Conservation (phyloP, 2,113 vertebrate genomes). For the Phoenicopterus ruber region DNA sequence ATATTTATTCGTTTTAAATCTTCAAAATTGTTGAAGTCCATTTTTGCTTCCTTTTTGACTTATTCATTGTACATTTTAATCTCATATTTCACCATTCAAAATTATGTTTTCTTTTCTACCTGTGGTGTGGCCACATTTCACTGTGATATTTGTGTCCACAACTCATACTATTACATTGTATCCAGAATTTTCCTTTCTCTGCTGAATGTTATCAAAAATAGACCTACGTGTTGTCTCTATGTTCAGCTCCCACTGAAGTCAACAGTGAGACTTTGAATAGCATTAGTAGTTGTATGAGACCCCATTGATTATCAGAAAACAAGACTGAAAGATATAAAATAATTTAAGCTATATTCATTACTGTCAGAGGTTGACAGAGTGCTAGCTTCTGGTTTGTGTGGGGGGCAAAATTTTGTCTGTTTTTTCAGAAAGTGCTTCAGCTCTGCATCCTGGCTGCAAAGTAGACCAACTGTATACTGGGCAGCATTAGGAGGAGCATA, state of each 20-base stretch:
- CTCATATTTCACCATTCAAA: not conserved
- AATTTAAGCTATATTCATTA: not conserved
- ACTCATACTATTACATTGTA: not conserved
- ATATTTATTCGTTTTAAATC: not conserved
- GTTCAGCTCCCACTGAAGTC: not conserved
- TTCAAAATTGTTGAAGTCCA: not conserved
- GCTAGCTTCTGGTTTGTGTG: not conserved
- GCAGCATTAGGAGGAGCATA: not conserved
- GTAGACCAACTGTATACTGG: fast-evolving
- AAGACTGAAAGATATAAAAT: not conserved
- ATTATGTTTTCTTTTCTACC: not conserved
- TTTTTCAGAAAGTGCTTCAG: not conserved
- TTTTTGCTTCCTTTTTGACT: not conserved
- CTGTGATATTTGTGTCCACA: not conserved
- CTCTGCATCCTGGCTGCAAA: not conserved
- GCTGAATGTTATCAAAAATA: not conserved
- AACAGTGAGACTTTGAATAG: not conserved
- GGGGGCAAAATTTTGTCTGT: not conserved
- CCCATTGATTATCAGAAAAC: not conserved
- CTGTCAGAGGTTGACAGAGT: not conserved
- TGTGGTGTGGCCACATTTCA: not conserved
- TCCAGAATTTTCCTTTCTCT: not conserved
- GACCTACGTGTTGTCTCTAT: not conserved
- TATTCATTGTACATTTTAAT: not conserved
- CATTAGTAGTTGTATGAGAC: not conserved